These are phyloP conservation scores for Enteromius mattozi DNA, from an alignment of 2,797 vertebrate genomes.

Conservation along the genomic window DNA sequence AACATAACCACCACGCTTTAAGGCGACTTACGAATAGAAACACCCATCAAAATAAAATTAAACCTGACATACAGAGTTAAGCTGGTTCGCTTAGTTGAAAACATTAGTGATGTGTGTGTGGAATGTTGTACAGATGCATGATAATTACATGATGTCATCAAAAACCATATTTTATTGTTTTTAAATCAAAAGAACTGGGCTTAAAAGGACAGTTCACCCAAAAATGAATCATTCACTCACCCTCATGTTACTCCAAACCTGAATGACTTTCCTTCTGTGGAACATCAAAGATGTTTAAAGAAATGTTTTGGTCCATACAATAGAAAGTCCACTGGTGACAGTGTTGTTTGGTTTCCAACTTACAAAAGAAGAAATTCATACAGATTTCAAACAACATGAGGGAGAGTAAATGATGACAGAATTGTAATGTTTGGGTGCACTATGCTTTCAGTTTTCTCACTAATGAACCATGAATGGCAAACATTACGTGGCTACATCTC, in stretches of 20 bases:
- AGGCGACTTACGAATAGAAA: constrained; percentile 52
- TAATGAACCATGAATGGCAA: constrained; percentile 29
- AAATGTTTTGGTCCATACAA: not conserved
- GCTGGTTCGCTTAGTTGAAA: constrained; percentile 47
- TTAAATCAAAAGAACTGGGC: not conserved
- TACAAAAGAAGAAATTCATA: not conserved
- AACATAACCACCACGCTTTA: constrained; percentile 57
- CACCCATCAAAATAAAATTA: constrained; percentile 30
- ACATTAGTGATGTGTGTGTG: constrained; percentile 44
- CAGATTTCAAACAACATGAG: not conserved
- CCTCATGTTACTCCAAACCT: not conserved
- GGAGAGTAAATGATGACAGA: not conserved
- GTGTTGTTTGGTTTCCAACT: not conserved
- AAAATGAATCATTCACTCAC: not conserved
- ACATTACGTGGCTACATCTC: constrained; percentile 14
- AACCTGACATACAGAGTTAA: constrained; percentile 51
- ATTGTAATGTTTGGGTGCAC: not conserved
- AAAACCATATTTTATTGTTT: not conserved
- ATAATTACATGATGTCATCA: not conserved
- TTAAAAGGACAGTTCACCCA: not conserved
- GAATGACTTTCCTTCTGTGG: not conserved
- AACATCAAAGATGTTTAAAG: not conserved
- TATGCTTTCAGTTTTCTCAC: not conserved
- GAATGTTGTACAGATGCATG: constrained; percentile 65
- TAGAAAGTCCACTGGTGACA: not conserved